These are phyloP conservation scores for Camelus bactrianus DNA, from an alignment of 2,113 vertebrate genomes.

Conservation along the genomic window DNA sequence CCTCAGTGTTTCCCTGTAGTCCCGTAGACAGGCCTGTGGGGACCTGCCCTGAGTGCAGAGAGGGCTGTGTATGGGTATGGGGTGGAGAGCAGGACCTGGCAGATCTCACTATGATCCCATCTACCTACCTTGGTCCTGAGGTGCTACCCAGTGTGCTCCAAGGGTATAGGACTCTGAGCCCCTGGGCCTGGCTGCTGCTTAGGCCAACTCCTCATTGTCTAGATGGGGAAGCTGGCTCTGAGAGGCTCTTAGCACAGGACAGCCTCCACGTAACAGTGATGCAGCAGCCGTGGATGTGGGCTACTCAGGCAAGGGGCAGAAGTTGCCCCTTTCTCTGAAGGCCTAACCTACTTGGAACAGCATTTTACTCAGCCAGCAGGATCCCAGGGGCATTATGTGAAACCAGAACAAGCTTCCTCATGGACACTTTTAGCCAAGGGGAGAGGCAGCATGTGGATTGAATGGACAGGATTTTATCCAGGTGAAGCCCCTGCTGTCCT, in stretches of 20 bases:
- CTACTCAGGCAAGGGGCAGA: neutral
- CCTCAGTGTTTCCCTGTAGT: neutral
- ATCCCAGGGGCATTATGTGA: neutral
- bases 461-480: neutral
- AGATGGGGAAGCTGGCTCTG: neutral
- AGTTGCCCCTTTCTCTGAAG: conserved; percentile 32
- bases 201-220: neutral
- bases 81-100: neutral
- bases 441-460: neutral
- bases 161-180: neutral
- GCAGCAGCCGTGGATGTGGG: neutral
- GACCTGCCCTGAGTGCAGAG: neutral
- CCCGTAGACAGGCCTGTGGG: fast-evolving
- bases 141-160: neutral
- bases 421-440: neutral
- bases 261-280: fast-evolving
- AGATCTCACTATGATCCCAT: neutral
- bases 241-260: neutral
- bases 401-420: neutral
- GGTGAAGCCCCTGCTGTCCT: neutral
- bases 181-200: neutral
- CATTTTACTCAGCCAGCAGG: neutral
- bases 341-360: conserved; percentile 18
- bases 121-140: neutral
- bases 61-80: too few relatives aligned